Evolutionary conservation across 2,113 vertebrate species (phyloP).

Genomic region (Crotalus tigris): DNA sequence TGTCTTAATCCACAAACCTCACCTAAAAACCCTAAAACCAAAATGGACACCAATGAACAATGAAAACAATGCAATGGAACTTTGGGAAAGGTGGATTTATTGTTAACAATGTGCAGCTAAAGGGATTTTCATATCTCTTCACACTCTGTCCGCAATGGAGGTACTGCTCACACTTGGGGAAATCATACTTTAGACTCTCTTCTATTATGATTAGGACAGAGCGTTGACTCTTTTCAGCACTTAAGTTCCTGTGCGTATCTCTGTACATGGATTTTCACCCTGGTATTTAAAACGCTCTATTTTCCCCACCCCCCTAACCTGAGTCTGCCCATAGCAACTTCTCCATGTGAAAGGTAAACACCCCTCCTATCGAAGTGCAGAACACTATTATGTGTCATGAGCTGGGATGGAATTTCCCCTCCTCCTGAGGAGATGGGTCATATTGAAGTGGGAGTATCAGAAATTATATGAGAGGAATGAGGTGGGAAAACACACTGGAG

Average conservation of each 20-base stretch:
- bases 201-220: not conserved
- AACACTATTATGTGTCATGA: not conserved
- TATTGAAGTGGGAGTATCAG: slow-evolving; percentile 23
- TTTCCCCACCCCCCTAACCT: not conserved
- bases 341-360: not conserved
- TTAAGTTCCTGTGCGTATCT: not conserved
- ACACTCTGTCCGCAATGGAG: not conserved
- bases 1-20: not conserved
- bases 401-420: slow-evolving; percentile 1
- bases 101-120: not conserved
- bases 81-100: not conserved
- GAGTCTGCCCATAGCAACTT: not conserved
- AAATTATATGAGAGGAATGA: slow-evolving; percentile 30
- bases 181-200: not conserved
- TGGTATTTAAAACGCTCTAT: not conserved
- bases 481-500: slow-evolving; percentile 20
- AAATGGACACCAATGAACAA: not conserved
- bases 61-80: not conserved
- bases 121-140: not conserved
- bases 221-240: not conserved
- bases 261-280: fast-evolving
- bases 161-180: not conserved
- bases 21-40: not conserved
- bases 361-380: fast-evolving
- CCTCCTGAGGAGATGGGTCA: slow-evolving; percentile 5